Evolutionary conservation across 92 coral and sea anemone genomes (phyloP).

Genomic region (Porites rus): DNA sequence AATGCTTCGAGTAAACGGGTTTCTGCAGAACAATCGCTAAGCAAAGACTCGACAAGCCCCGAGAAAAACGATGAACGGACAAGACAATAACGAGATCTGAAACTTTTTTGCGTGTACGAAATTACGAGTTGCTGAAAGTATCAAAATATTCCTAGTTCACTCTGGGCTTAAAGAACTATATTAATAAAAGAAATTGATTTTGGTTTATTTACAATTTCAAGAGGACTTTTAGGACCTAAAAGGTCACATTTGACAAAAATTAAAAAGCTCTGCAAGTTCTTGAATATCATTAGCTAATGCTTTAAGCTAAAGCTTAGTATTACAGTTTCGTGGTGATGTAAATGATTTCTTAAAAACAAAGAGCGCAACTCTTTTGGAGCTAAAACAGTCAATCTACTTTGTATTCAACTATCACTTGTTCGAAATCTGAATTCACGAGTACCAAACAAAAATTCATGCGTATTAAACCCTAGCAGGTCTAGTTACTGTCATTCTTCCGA

Average conservation of each 20-base stretch:
- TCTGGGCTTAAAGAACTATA: neutral
- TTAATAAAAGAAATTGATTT: neutral
- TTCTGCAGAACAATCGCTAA: neutral
- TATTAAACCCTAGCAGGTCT: conserved; percentile 74
- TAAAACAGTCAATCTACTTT: neutral
- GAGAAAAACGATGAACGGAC: neutral
- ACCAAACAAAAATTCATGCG: neutral
- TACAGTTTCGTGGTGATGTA: neutral
- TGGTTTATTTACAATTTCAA: neutral
- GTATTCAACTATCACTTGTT: neutral
- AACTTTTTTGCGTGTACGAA: too few relatives aligned
- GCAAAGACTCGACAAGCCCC: neutral
- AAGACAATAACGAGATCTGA: neutral
- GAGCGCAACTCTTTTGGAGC: neutral
- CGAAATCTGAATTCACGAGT: neutral
- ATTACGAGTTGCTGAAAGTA: neutral
- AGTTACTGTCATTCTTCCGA: conserved; percentile 76
- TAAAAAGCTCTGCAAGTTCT: neutral
- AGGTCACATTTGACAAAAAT: neutral
- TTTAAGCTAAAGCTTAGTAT: too few relatives aligned
- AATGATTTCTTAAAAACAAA: neutral
- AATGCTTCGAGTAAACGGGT: neutral
- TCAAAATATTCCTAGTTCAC: neutral
- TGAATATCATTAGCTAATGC: neutral
- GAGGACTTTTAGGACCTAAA: neutral